Base-by-base conservation (phyloP, 2,888 invertebrate genomes). In the Dynastes grantii region DNA sequence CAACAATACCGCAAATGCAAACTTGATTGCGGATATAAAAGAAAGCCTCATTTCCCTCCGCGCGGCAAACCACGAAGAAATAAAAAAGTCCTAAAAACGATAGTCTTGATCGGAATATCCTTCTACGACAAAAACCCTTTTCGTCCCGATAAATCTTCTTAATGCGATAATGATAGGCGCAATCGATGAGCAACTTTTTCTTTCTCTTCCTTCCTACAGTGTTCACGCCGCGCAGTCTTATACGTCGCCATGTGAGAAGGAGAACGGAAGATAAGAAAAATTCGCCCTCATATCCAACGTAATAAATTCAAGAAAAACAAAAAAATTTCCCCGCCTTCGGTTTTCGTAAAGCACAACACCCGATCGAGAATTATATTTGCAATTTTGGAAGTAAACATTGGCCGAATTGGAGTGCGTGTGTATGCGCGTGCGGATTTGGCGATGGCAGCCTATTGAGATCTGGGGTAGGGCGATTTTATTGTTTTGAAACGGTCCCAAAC, bases 121-220 rank as follows among this genome's bases (percentile, higher is more conserved):
- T 51, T 27, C 51, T 22, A 49, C 65, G 45, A 58, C 55, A 16
- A 40, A 45, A 40, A 27, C 51, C 40, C 40, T 40, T 67, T 22
- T 45, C 65, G n/a, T 49, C 16, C 29, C 13, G 40, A 73, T 73
- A 73, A 73, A 73, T 73, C 58, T 55, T 40, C 73, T 73, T 73
- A 73, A 73, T 73, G 73, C 73, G 73, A 61, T 73, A 73, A 73
- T 73, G 73, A 73, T 73, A 73, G 73, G 58, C 37, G 73, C 55
- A 58, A 73, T 73, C 73, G 73, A 73, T 73, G 58, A 58, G 58
- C 55, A 58, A 58, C 37, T 58, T 58, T 13, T 71, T 73, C 37
- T 40, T 73, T 40, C 58, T 40, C 16, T 68, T 63, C 32, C 29
- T 55, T 22, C 16, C 55, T 16, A 16, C n/a, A 16, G 13, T 2